These are phyloP conservation scores for Apodemus sylvaticus DNA, from an alignment of 2,113 vertebrate species.

Conservation along the genomic window DNA sequence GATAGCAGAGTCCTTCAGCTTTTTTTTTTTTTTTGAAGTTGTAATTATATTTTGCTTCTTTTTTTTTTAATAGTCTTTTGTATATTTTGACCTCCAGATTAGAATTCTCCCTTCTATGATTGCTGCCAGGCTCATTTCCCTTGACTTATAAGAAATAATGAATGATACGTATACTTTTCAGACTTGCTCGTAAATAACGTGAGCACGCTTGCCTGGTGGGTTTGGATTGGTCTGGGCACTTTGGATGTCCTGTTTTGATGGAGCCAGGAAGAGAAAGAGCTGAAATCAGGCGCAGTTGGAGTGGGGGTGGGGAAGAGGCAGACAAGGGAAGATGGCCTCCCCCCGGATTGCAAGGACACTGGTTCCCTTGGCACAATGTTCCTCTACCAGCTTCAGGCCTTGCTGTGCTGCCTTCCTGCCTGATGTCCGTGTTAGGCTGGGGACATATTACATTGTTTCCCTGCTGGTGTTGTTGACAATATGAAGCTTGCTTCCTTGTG, in stretches of 20 bases:
- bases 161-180: not conserved
- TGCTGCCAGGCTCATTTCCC: not conserved
- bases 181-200: not conserved
- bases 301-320: no score
- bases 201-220: not conserved
- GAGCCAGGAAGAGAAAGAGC: not conserved
- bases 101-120: not conserved
- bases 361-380: fast-evolving
- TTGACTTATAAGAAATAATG: not conserved
- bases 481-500: not conserved
- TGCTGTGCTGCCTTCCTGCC: not conserved
- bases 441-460: not conserved
- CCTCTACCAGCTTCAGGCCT: not conserved
- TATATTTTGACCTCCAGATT: not conserved
- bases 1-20: not conserved
- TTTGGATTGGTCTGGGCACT: not conserved
- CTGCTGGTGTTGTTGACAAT: not conserved
- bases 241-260: not conserved
- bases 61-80: not conserved
- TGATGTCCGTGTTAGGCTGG: not conserved
- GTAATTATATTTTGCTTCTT: not conserved
- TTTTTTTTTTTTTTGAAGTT: not conserved
- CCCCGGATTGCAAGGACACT: fast-evolving
- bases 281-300: not conserved
- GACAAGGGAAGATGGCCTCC: not conserved